Evolutionary conservation across 2,113 vertebrate species (phyloP).

Genomic region (Rhinopithecus roxellana): DNA sequence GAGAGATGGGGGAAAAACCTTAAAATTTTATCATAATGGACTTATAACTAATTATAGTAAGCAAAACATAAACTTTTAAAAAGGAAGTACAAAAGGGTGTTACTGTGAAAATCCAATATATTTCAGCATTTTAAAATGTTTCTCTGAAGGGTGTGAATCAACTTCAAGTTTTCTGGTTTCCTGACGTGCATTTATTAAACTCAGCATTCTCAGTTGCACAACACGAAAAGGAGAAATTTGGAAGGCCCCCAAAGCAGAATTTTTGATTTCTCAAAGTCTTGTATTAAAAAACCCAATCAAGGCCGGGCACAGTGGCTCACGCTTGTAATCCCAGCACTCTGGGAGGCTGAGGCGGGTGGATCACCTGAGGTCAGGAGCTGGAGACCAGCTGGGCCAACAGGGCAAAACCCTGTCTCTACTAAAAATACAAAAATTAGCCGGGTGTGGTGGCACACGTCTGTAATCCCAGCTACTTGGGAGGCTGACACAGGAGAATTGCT

Average conservation of each 20-base stretch:
- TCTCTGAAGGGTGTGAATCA: not conserved
- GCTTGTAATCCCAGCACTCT: too few relatives aligned
- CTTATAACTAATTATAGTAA: not conserved
- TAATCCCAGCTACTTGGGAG: too few relatives aligned
- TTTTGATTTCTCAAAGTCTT: slow-evolving; percentile 11
- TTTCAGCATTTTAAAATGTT: slow-evolving; percentile 13
- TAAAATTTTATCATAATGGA: not conserved
- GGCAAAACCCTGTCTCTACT: too few relatives aligned
- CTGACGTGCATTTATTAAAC: slow-evolving; percentile 30
- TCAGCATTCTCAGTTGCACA: not conserved
- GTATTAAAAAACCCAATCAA: not conserved
- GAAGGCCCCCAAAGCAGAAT: not conserved
- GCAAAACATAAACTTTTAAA: not conserved
- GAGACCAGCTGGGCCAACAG: too few relatives aligned
- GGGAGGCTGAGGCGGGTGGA: too few relatives aligned
- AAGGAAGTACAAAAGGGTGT: not conserved
- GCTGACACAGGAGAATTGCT: too few relatives aligned
- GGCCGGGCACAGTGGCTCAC: too few relatives aligned
- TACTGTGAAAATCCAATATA: not conserved
- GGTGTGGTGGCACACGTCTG: too few relatives aligned
- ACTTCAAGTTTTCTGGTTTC: slow-evolving; percentile 19
- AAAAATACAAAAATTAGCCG: too few relatives aligned
- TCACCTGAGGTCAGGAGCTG: too few relatives aligned
- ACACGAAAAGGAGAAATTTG: slow-evolving; percentile 23
- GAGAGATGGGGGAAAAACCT: not conserved